Base-by-base conservation (phyloP, 2,113 vertebrate species). In the Alaudala cheleensis region DNA sequence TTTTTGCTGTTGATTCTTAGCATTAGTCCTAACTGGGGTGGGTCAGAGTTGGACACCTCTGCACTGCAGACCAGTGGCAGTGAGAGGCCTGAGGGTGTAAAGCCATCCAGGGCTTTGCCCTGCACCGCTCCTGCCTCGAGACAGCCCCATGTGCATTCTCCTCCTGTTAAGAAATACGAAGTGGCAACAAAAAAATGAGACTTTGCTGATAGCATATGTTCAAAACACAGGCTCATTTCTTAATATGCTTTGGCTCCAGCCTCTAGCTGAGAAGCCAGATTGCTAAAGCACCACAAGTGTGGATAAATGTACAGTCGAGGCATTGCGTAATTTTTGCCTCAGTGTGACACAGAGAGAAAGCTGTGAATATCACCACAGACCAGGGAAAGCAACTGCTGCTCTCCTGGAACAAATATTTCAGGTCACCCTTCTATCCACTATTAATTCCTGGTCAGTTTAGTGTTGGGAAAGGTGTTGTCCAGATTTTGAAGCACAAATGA, bases 221-320 rank as follows among this genome's bases (percentile, higher is more conserved):
- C 57, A 87, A 19, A 72, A 92, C 45, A n/a, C 53, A 37, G 73
- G 61, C 87, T 91, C 28, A 11, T 91, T 95, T 91, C 78, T 93
- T 87, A 74, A 84, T 67, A 29, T 44, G 15, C 26, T 86, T 91
- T 74, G 86, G 73, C 91, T 91, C 69, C 73, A 72, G 49, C 34
- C 61, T 79, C 93, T 93, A 78, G 92, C 91, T 89, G 86, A 89
- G 93, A 65, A 84, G 69, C 57, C 81, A 84, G 91, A 89, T 87
- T 89, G 61, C 73, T 79, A 21, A 71, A 92, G 50, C 50, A 84
- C 69, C 91, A 57, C 3, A 51, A 89, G 53, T 72, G 87, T 64
- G 83, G 80, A 56, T 67, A 71, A 89, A 78, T 20, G 71, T 65
- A 29, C 3, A 0, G 65, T 26, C 8, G 21, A 65, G 53, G 31